phyloP scores from a whole-genome alignment of 2,113 vertebrate species.

The Otocyon megalotis region DNA sequence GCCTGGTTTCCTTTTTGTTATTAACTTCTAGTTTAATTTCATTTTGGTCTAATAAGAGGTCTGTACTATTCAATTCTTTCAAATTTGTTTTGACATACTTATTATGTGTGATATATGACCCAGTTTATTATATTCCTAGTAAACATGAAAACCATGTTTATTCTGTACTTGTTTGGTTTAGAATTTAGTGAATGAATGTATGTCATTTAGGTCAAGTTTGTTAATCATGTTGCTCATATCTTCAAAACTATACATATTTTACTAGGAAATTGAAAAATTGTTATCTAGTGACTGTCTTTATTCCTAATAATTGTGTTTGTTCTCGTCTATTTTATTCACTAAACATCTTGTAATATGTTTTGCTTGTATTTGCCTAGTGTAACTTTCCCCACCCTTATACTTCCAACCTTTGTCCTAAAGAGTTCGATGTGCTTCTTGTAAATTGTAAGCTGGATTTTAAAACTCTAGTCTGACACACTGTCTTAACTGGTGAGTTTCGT shows the following conservation, averaged over 20 bases:
- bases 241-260: not conserved
- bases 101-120: not conserved
- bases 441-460: not conserved
- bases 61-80: not conserved
- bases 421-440: not conserved
- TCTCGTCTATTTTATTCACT: not conserved
- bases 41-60: not conserved
- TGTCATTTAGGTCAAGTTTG: not conserved
- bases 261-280: not conserved
- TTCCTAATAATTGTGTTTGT: not conserved
- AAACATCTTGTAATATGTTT: not conserved
- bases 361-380: not conserved
- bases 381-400: not conserved
- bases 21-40: constrained; percentile 43
- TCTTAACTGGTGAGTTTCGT: not conserved
- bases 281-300: not conserved
- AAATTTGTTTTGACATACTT: not conserved
- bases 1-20: constrained; percentile 29
- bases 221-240: not conserved
- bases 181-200: not conserved
- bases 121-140: not conserved
- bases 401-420: not conserved
- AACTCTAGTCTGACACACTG: not conserved
- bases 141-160: not conserved
- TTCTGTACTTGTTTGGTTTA: not conserved